Evolutionary conservation across 2,113 vertebrate species (phyloP).

Genomic region (Callithrix jacchus): DNA sequence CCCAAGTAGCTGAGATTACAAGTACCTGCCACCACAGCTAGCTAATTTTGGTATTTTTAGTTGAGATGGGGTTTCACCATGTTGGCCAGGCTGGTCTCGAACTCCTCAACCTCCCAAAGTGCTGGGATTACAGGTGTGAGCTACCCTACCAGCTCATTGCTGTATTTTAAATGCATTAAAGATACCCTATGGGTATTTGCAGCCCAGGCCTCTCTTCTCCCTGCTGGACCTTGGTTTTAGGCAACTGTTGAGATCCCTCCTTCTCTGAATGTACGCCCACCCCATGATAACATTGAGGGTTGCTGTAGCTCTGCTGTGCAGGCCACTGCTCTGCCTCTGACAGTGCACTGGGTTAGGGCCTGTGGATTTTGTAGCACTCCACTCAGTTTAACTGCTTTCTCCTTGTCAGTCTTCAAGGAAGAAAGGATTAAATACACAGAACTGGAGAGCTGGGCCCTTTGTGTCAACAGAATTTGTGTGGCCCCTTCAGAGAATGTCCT

Average conservation of each 20-base stretch:
- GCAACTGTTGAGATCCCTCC: background rate
- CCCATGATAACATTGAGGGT: accelerated
- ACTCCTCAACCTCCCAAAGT: too few relatives aligned
- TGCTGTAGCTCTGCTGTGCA: background rate
- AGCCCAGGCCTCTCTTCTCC: background rate
- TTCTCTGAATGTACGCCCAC: background rate
- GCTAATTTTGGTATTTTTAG: too few relatives aligned
- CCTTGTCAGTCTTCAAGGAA: constrained; percentile 24
- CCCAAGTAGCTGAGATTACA: too few relatives aligned
- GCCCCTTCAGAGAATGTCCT: background rate
- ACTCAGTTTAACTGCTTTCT: background rate
- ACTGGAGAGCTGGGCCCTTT: background rate
- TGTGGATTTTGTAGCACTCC: background rate
- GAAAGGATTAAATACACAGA: background rate
- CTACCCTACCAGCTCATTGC: too few relatives aligned
- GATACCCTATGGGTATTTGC: background rate
- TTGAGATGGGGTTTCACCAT: too few relatives aligned
- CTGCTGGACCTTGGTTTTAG: background rate
- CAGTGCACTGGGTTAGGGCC: background rate
- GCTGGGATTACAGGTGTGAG: too few relatives aligned
- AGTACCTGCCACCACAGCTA: too few relatives aligned
- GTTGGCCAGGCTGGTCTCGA: too few relatives aligned
- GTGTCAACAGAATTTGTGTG: background rate
- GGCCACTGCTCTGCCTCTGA: background rate
- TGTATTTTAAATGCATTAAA: background rate